Percentiles rank a stretch among this genome's conserved stretches.
Evolutionary conservation across 2,888 invertebrate species (phyloP).

Genomic region (Caenorhabditis sp.): DNA sequence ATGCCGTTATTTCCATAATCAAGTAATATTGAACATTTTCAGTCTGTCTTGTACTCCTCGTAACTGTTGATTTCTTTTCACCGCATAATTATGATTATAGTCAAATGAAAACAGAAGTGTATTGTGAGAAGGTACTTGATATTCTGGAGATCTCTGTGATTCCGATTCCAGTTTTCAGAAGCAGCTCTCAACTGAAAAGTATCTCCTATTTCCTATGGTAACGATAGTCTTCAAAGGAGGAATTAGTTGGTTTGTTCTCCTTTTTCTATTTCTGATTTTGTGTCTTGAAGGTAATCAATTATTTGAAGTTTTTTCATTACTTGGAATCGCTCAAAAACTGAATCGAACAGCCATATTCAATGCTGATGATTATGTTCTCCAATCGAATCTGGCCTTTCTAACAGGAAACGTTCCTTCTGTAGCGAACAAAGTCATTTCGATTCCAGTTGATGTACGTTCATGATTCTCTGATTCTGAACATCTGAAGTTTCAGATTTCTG

Average conservation of each 20-base stretch:
- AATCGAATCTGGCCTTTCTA: slow-evolving; percentile 15
- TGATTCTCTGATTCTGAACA: not conserved
- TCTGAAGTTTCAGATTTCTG: slow-evolving; percentile 11
- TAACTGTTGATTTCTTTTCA: not conserved
- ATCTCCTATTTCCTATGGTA: slow-evolving; percentile 33
- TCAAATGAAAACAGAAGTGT: slow-evolving; percentile 7
- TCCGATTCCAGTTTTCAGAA: slow-evolving; percentile 4
- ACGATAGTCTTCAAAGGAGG: slow-evolving; percentile 22
- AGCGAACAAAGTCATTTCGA: slow-evolving; percentile 7
- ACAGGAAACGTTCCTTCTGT: slow-evolving; percentile 15
- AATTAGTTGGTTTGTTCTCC: slow-evolving; percentile 31
- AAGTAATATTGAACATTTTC: not conserved
- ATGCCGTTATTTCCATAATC: not conserved
- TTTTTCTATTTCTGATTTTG: not conserved
- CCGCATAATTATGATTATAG: slow-evolving; percentile 15
- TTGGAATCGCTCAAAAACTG: slow-evolving; percentile 45
- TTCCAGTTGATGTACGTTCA: slow-evolving; percentile 32
- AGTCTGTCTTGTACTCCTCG: not conserved
- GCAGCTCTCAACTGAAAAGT: not conserved
- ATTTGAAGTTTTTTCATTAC: slow-evolving; percentile 56
- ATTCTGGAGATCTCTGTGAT: not conserved
- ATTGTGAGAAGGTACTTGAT: slow-evolving; percentile 31
- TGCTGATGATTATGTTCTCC: slow-evolving; percentile 36
- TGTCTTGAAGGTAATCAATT: slow-evolving; percentile 50
- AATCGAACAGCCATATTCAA: slow-evolving; percentile 60